phyloP scores from a whole-genome alignment of 2,113 vertebrate species.

The Oxygymnocypris stewartii region DNA sequence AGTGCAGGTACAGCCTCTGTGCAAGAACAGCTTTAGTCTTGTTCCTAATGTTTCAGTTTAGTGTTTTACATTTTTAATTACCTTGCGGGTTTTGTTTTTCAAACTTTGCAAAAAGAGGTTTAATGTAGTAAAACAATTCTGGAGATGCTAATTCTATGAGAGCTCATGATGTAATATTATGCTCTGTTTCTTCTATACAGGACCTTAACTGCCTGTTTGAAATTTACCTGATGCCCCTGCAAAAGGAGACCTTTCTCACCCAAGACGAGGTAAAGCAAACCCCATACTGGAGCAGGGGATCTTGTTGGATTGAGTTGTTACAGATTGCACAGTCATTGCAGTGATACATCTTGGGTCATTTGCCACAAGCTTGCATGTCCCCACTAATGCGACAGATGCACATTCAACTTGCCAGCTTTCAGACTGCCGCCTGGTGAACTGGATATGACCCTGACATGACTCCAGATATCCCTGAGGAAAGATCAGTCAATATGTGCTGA shows the following conservation, averaged over 20 bases:
- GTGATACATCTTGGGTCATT: conserved; percentile 19
- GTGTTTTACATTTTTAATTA: background rate
- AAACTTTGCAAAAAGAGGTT: background rate
- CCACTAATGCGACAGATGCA: conserved; percentile 25
- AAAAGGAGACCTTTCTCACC: conserved; percentile 92
- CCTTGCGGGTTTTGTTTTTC: background rate
- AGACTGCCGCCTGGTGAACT: conserved; percentile 21
- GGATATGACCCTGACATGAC: conserved; percentile 57
- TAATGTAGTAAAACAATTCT: background rate
- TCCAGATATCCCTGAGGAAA: conserved; percentile 53
- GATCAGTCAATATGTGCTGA: conserved; percentile 60
- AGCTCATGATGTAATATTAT: background rate
- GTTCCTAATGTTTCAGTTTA: background rate
- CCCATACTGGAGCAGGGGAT: background rate
- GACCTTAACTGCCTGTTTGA: conserved; percentile 92
- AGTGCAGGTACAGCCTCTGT: background rate
- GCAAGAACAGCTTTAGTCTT: background rate
- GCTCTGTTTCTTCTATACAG: conserved; percentile 65
- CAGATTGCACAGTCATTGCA: background rate
- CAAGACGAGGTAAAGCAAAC: conserved; percentile 86
- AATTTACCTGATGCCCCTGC: conserved; percentile 93
- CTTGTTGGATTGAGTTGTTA: background rate
- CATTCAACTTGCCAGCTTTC: conserved; percentile 30
- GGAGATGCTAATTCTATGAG: background rate
- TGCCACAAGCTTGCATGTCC: background rate